Base-by-base conservation (phyloP, 1,140 invertebrate species). In the Oryctes rhinoceros region DNA sequence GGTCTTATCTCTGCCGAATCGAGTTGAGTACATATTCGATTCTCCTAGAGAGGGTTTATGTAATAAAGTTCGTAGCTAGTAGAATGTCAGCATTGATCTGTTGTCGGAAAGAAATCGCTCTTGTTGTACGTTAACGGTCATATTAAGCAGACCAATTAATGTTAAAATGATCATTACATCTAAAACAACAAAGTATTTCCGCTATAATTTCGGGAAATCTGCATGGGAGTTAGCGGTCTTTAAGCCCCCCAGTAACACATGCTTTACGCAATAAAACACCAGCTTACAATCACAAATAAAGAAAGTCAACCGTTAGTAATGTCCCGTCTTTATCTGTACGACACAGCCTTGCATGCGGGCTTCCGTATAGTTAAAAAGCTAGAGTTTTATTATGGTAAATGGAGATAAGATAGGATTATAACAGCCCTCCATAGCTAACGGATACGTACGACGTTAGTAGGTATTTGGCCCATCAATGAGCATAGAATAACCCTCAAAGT, bases 321-420 rank as follows among this genome's bases (percentile, higher is more conserved):
- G 65, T 71, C 24, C 9, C 53, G 7, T 71, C 24, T 65, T 65
- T 79, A 67, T 79, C 78, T 65, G 4, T 37, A 47, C 24, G 47
- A 75, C 88, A 90, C 84, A 87, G 75, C 35, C n/a, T 49, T n/a
- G 2, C 15, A 49, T 30, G 24, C 20, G 5, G 75, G 75, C 75
- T 76, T 76, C 75, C n/a, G 75, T 76, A 49, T 76, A 20, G 75
- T 47, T 76, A 47, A 76, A 79, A 76, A 47, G 47, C 75, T 76
- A 39, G 79, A 78, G 65, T 81, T 82, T 85, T 84, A 82, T 84
- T 84, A 83, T 82, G 80, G 80, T 80, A 84, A 85, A 67, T 82
- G 77, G 80, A 84, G 84, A 85, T 85, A 85, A 83, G 83, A 84
- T 84, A 82, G 83, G 84, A 82, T 85, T 84, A 85, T 84, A 83